Conservation (phyloP, 1,140 invertebrate genomes). For the Thaumatotibia leucotreta region DNA sequence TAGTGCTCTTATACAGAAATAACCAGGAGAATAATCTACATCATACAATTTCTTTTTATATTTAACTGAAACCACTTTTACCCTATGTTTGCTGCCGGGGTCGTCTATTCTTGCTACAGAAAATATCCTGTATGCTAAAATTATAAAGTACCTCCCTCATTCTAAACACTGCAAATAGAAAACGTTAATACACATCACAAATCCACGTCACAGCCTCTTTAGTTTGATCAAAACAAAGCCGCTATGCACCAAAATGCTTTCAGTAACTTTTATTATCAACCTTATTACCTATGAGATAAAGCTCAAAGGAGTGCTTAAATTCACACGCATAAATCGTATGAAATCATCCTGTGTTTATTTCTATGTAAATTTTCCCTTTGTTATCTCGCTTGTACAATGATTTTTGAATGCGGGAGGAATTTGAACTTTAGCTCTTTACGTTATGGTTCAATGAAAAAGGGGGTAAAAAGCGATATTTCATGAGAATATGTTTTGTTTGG, state of each 20-base stretch:
- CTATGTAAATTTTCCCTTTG: constrained; percentile 37
- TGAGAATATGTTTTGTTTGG: constrained; percentile 4
- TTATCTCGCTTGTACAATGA: constrained; percentile 30
- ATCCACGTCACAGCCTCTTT: constrained; percentile 30
- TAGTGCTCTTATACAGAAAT: too few relatives aligned
- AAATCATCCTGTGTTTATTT: constrained; percentile 36
- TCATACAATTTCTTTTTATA: too few relatives aligned
- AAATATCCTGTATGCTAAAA: too few relatives aligned
- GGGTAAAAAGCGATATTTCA: not conserved
- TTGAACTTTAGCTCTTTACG: not conserved
- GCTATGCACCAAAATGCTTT: too few relatives aligned
- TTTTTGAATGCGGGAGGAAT: not conserved
- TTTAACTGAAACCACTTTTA: too few relatives aligned
- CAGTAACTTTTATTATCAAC: too few relatives aligned
- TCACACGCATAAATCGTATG: constrained; percentile 27
- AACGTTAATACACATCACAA: constrained; percentile 26
- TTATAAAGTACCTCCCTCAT: too few relatives aligned
- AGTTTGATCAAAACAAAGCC: constrained; percentile 42
- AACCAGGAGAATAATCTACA: too few relatives aligned
- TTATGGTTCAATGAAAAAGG: not conserved
- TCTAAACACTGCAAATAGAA: too few relatives aligned
- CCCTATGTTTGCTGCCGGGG: too few relatives aligned
- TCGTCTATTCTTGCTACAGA: too few relatives aligned
- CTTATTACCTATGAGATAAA: too few relatives aligned
- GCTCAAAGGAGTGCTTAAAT: constrained; percentile 14